Evolutionary conservation across 2,113 vertebrate genomes (phyloP), one percentile per base, ranked within the genome.

Genomic region (Paradoxurus hermaphroditus): DNA sequence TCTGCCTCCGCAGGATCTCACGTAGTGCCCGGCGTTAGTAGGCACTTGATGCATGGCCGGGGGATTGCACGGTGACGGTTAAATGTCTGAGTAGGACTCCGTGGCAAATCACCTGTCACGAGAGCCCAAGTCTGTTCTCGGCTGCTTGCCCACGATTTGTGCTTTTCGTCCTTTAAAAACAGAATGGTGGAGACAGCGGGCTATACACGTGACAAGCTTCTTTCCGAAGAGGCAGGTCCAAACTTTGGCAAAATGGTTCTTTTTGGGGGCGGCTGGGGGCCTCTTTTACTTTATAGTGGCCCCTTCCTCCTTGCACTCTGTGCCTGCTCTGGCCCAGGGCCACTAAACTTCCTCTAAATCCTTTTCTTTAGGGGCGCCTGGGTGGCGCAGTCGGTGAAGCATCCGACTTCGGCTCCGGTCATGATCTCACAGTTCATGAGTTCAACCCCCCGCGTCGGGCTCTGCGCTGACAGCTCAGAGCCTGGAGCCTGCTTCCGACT

Each of bases 31-130:
- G 56, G 56, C 4, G 19, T 23, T 16, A 19, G 41, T 9, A 29
- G 19, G 29, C n/a, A 29, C 36, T 41, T 21, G 53, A 4, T 51
- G 10, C 7, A 1, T 0, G 19, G 19, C n/a, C 16, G 0, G 3
- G 41, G 53, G 68, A 9, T 25, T 21, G 36, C 1, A 25, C 23
- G 2, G 10, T 62, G 49, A 31, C 70, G 36, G 4, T 7, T 39
- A n/a, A 41, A 34, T 14, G 14, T 75, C 59, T 81, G 14, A 68
- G 2, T 1, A 41, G 77, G 51, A 72, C 34, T 77, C 79, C 0
- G 1, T 21, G 36, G 34, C 23, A 19, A 46, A 49, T 29, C 29
- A 7, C 46, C 36, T 56, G 59, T 79, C 14, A 1, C 49, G 36
- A 51, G 68, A 91, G 49, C 34, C 44, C 21, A 5, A 41, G 34